phyloP scores from a whole-genome alignment of 2,888 invertebrate species.

The Cephalotes varians region DNA sequence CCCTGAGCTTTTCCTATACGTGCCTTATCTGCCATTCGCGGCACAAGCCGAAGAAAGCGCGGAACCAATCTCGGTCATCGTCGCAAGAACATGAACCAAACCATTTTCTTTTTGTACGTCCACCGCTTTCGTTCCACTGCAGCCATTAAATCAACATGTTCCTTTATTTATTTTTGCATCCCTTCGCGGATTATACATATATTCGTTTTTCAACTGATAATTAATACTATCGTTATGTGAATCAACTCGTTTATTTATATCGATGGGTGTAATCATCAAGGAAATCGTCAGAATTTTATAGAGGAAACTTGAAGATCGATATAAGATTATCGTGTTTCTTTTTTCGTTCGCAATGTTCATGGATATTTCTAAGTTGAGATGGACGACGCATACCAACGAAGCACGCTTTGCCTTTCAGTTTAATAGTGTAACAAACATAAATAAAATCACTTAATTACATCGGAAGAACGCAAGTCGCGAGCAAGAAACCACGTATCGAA shows the following conservation, averaged over 20 bases:
- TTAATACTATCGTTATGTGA: background rate
- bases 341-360: background rate
- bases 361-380: constrained; percentile 10
- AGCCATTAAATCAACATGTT: constrained; percentile 46
- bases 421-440: constrained; percentile 42
- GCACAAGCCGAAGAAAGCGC: constrained; percentile 48
- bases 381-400: background rate
- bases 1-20: constrained; percentile 63
- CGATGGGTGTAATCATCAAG: background rate
- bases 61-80: constrained; percentile 54
- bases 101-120: constrained; percentile 42
- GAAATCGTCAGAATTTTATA: constrained; percentile 7
- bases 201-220: constrained; percentile 32
- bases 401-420: constrained; percentile 24
- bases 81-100: constrained; percentile 49
- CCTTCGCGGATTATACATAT: background rate
- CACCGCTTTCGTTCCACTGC: constrained; percentile 46
- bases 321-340: background rate
- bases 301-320: constrained; percentile 21
- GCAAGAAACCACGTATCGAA: constrained; percentile 51
- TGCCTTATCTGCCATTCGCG: constrained; percentile 73
- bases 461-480: constrained; percentile 13
- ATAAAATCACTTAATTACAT: constrained; percentile 50
- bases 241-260: constrained; percentile 7
- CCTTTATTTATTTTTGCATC: constrained; percentile 18